These are phyloP conservation scores for Alouatta palliata DNA, from an alignment of 2,113 vertebrate genomes.

Conservation along the genomic window DNA sequence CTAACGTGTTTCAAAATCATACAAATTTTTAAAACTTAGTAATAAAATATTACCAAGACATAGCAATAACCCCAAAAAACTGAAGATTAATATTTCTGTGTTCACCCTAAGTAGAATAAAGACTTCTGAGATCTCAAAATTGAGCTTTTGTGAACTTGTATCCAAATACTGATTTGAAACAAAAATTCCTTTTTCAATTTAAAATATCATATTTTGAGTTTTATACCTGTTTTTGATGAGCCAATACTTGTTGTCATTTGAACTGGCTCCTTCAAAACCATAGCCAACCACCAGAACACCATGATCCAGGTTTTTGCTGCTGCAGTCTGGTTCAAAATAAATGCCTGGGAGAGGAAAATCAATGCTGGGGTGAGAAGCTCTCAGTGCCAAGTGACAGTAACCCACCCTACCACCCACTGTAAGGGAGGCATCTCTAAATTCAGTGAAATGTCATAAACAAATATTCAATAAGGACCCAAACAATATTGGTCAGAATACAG, in stretches of 20 bases:
- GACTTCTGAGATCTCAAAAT: not conserved
- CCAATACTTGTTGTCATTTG: slow-evolving; percentile 92
- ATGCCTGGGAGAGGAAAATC: slow-evolving; percentile 85
- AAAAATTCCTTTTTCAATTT: not conserved
- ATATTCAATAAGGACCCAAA: not conserved
- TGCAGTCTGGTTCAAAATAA: slow-evolving; percentile 93
- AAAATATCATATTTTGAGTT: not conserved
- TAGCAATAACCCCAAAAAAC: not conserved
- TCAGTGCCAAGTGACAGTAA: not conserved
- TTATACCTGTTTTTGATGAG: slow-evolving; percentile 94
- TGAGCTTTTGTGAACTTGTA: not conserved
- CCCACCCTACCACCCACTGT: not conserved
- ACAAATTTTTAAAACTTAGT: slow-evolving; percentile 28
- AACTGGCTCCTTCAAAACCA: slow-evolving; percentile 87
- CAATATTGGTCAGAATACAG: not conserved
- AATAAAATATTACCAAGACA: slow-evolving; percentile 6
- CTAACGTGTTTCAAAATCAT: not conserved
- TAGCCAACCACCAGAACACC: slow-evolving; percentile 95
- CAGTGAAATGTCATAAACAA: not conserved
- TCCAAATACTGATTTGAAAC: not conserved
- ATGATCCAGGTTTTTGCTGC: slow-evolving; percentile 93
- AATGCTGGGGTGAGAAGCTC: not conserved
- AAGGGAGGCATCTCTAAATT: not conserved
- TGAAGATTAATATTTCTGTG: not conserved
- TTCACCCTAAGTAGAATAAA: slow-evolving; percentile 73